Evolutionary conservation across 2,113 vertebrate genomes (phyloP).

Genomic region (Burhinus bistriatus): DNA sequence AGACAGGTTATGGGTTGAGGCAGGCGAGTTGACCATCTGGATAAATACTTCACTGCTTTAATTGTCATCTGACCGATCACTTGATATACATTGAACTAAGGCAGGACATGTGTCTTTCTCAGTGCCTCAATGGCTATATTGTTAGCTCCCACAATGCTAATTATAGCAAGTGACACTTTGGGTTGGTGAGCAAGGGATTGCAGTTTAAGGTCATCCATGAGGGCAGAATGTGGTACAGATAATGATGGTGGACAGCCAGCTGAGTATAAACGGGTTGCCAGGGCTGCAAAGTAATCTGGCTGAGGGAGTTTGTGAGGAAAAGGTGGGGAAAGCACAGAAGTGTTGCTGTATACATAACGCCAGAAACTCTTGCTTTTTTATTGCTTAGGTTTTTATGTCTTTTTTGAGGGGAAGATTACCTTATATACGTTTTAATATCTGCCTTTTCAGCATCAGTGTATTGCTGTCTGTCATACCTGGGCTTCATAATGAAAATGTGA

Average conservation of each 20-base stretch:
- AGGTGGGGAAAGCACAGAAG: neutral
- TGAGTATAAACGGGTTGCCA: neutral
- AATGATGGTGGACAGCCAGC: neutral
- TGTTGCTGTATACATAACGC: neutral
- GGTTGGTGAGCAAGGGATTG: neutral
- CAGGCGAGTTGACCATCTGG: neutral
- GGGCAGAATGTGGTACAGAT: neutral
- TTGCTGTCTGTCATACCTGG: neutral
- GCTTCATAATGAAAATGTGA: neutral
- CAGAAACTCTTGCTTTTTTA: neutral
- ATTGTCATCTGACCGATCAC: neutral
- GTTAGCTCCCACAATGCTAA: conserved; percentile 23
- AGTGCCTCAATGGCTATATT: neutral
- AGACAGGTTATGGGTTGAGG: neutral
- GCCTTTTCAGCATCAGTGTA: neutral
- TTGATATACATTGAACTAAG: neutral
- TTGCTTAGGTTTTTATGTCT: neutral
- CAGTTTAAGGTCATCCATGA: conserved; percentile 1
- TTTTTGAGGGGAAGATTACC: neutral
- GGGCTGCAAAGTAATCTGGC: neutral
- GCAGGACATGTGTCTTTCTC: neutral
- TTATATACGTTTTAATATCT: neutral
- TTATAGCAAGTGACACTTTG: conserved; percentile 37
- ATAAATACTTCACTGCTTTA: neutral
- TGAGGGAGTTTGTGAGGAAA: neutral